Conservation (phyloP, 2,888 invertebrate genomes). For the Zelleria hepariella region DNA sequence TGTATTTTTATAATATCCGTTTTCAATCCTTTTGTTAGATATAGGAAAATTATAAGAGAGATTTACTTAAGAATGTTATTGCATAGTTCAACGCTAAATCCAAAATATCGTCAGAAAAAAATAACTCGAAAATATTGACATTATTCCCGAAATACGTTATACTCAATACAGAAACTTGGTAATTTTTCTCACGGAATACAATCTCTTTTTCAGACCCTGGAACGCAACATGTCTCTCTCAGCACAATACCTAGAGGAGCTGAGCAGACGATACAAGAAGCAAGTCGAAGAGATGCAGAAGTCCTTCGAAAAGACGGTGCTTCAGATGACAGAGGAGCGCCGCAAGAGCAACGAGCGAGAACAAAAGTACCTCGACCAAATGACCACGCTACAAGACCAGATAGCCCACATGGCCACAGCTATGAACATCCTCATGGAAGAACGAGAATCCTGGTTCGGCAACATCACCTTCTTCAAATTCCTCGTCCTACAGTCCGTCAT, state of each 20-base stretch:
- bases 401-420: conserved; percentile 73
- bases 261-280: conserved; percentile 94
- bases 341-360: conserved; percentile 80
- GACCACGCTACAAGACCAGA: conserved; percentile 74
- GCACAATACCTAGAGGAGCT: conserved; percentile 97
- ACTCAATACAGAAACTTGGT: too few species aligned
- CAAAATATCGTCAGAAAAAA: too few species aligned
- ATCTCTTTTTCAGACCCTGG: conserved; percentile 78
- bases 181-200: too few species aligned
- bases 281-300: conserved; percentile 95
- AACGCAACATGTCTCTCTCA: conserved; percentile 96
- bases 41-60: too few species aligned
- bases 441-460: conserved; percentile 75
- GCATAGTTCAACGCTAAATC: too few species aligned
- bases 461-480: conserved; percentile 71
- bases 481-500: conserved; percentile 62
- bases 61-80: too few species aligned
- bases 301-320: conserved; percentile 84
- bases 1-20: too few species aligned
- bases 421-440: conserved; percentile 75
- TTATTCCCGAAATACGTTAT: too few species aligned
- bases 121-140: too few species aligned
- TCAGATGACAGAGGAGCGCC: conserved; percentile 79
- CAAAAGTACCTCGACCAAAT: conserved; percentile 85
- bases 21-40: too few species aligned